These are phyloP conservation scores for Odocoileus virginianus DNA, from an alignment of 2,113 vertebrate genomes.

Conservation along the genomic window DNA sequence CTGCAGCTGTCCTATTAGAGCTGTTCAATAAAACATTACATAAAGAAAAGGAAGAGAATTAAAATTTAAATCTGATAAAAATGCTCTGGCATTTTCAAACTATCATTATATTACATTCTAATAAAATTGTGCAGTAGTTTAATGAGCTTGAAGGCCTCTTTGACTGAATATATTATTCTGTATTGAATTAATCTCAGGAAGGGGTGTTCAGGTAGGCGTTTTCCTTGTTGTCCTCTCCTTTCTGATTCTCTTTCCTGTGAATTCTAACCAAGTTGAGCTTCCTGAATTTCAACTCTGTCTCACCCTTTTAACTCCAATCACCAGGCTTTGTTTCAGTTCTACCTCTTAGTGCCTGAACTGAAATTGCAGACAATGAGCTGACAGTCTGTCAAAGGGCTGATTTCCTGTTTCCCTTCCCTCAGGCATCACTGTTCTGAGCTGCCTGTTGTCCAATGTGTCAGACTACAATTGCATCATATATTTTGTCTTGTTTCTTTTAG, in stretches of 20 bases:
- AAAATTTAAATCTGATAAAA: not conserved
- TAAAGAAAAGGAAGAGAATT: slow-evolving; percentile 16
- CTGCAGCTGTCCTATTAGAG: not conserved
- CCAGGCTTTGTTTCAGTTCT: not conserved
- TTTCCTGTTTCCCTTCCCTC: not conserved
- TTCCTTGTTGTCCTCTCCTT: not conserved
- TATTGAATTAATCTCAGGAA: not conserved
- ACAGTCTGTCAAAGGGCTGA: not conserved
- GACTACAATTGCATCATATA: not conserved
- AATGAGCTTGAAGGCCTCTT: not conserved
- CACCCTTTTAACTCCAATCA: not conserved
- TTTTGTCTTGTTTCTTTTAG: not conserved
- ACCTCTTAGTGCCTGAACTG: not conserved
- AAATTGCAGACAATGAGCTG: not conserved
- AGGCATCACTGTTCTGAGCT: not conserved
- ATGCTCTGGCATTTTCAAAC: not conserved
- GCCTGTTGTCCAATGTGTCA: not conserved
- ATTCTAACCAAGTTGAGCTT: not conserved
- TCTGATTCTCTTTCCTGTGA: not conserved
- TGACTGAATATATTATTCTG: not conserved
- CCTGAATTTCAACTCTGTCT: not conserved
- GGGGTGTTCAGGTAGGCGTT: not conserved
- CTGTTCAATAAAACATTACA: not conserved
- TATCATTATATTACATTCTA: not conserved
- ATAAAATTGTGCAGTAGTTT: not conserved